phyloP scores from a whole-genome alignment of 2,113 vertebrate genomes.

The Leptodactylus fuscus region DNA sequence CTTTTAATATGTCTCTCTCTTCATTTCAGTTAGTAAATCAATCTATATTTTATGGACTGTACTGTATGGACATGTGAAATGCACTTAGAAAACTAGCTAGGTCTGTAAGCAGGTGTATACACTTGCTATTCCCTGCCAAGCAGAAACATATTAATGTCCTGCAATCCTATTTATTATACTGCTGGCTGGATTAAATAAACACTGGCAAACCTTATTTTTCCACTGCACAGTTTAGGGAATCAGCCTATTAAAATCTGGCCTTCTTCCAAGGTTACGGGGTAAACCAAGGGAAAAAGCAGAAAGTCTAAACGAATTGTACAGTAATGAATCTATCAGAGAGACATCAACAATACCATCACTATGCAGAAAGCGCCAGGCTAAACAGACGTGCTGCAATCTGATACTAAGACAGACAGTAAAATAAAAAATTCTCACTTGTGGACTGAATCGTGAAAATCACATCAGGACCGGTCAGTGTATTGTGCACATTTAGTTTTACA shows the following conservation, averaged over 20 bases:
- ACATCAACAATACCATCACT: conserved; percentile 15
- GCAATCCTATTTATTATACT: background rate
- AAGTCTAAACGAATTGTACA: conserved; percentile 11
- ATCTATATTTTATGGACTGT: too few relatives aligned
- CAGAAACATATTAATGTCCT: background rate
- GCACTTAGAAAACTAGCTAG: background rate
- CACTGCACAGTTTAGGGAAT: background rate
- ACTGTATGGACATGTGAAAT: background rate
- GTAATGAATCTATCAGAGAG: conserved; percentile 20
- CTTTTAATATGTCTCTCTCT: background rate
- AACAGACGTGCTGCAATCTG: background rate
- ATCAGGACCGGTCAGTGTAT: background rate
- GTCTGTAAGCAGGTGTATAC: background rate
- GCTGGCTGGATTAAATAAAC: conserved; percentile 23
- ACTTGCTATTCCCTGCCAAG: background rate
- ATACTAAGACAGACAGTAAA: background rate
- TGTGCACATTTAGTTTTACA: background rate
- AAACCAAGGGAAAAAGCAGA: background rate
- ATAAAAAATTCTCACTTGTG: background rate
- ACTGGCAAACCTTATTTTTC: conserved; percentile 12
- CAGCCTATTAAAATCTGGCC: conserved; percentile 32
- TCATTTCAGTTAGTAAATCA: background rate
- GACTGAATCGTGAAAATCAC: background rate
- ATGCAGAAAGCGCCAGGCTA: background rate
- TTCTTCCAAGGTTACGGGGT: conserved; percentile 11